Evolutionary conservation across 2,888 invertebrate genomes (phyloP), one percentile per base, ranked within the genome.

Genomic region (Drosophila mimetica): DNA sequence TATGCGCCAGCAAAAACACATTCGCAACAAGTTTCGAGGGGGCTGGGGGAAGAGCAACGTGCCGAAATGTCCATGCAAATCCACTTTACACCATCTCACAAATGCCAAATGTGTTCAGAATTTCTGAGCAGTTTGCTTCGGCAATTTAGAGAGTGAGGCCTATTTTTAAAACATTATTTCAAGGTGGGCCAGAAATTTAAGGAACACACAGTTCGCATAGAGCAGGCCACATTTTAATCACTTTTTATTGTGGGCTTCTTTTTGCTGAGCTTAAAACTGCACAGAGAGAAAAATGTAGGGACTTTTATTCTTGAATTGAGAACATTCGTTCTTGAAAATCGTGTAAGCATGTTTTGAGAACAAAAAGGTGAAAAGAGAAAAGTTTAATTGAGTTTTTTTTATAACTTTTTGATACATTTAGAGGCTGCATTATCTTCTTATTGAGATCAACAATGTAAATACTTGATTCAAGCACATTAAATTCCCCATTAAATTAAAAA

Each of bases 81-180:
- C 61, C 64, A 63, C 65, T 66, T 64, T 66, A 66, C 66, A 66
- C 53, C 66, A 53, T 66, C 61, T 64, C 37, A 37, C 44, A 51
- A 48, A 41, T 53, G 41, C 30, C 64, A 53, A 57, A 57, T 57
- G 66, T 39, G 46, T 63, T 44, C 37, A 37, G 64, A 44, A 61
- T 64, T 51, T 44, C 18, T 61, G 44, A 64, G 61, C 22, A 64
- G 48, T 30, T 44, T 28, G 47, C 9, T 5, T 28, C 3, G 13
- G 28, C 34, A 42, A 60, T 37, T 50, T 28, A 9, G 13, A 14
- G 36, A 20, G 32, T 2, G 42, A 34, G 55, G 37, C 16, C 42
- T 64, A 64, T 60, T 64, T 64, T 60, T 60, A 50, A 22, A 18
- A 30, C 11, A 9, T 25, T n/a, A n/a, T 14, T 25, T 18, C 18